Conservation (phyloP, 2,113 vertebrate species). For the Salvelinus sp. region DNA sequence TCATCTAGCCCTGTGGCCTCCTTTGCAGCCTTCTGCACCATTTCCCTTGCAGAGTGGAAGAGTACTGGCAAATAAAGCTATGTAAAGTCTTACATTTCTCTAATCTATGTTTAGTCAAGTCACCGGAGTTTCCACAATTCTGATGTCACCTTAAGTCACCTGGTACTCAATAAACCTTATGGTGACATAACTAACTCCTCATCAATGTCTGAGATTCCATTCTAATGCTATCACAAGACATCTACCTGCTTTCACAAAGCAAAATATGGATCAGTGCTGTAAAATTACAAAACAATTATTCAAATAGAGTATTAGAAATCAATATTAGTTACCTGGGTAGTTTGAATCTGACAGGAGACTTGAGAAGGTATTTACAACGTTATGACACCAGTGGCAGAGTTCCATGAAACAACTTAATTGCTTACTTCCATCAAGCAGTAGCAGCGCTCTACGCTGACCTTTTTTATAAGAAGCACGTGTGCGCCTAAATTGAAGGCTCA, state of each 20-base stretch:
- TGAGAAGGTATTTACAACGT: not conserved
- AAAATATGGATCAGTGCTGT: not conserved
- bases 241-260: too few relatives aligned
- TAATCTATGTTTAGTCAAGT: conserved; percentile 22
- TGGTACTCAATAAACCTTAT: too few relatives aligned
- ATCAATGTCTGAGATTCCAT: too few relatives aligned
- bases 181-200: too few relatives aligned
- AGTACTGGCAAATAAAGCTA: not conserved
- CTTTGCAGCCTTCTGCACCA: not conserved
- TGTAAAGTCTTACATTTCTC: conserved; percentile 15
- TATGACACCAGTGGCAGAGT: not conserved
- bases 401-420: not conserved
- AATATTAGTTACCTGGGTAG: not conserved
- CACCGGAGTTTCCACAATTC: not conserved
- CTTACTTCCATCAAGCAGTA: too few relatives aligned
- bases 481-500: too few relatives aligned
- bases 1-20: not conserved
- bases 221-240: too few relatives aligned
- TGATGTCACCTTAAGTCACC: too few relatives aligned
- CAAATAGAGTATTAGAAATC: not conserved
- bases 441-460: too few relatives aligned
- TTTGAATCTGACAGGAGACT: not conserved
- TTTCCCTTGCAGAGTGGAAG: not conserved
- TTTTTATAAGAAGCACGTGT: too few relatives aligned
- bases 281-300: not conserved